phyloP scores from a whole-genome alignment of 2,113 vertebrate genomes.

The Periophthalmus modestus region DNA sequence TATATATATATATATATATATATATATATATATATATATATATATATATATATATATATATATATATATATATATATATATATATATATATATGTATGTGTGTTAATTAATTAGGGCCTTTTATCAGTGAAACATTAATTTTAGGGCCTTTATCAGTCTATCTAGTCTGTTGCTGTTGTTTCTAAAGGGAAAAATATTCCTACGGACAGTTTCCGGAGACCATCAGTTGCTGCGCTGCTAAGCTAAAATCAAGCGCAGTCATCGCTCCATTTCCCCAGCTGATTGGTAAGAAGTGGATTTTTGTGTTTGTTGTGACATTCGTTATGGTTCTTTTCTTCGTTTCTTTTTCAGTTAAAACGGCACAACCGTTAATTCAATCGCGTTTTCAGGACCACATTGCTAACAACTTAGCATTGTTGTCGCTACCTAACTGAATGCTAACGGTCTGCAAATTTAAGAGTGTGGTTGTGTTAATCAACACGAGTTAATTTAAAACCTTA shows the following conservation, averaged over 20 bases:
- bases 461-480: not conserved
- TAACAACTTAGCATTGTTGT: not conserved
- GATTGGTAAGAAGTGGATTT: constrained; percentile 53
- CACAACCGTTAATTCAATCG: not conserved
- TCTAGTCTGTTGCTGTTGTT: not conserved
- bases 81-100: too few species aligned
- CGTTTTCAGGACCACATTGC: not conserved
- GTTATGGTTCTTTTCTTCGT: not conserved
- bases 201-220: constrained; percentile 56
- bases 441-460: not conserved
- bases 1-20: too few species aligned
- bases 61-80: too few species aligned
- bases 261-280: constrained; percentile 8
- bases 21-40: too few species aligned
- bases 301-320: fast-evolving
- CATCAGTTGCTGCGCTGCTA: constrained; percentile 38
- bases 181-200: constrained; percentile 36
- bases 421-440: not conserved
- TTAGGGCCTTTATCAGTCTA: not conserved
- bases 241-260: constrained; percentile 36
- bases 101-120: too few species aligned
- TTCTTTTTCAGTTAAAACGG: not conserved
- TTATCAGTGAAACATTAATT: too few species aligned
- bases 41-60: too few species aligned
- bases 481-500: not conserved